These are phyloP conservation scores for Lepus americanus DNA, from an alignment of 2,113 vertebrate genomes.

Conservation along the genomic window DNA sequence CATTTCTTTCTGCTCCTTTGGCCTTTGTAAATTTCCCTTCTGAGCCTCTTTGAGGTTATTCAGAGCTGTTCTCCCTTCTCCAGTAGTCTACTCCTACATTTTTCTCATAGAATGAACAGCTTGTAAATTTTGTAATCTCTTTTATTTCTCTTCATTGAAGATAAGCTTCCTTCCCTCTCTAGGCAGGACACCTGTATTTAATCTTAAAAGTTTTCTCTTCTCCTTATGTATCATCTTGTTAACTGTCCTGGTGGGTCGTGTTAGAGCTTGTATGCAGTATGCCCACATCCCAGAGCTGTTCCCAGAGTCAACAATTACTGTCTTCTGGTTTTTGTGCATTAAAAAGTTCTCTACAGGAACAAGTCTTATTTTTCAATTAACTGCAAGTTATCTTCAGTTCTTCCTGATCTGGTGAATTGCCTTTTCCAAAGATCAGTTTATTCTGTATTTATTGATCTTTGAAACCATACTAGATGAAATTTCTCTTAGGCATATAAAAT, in stretches of 20 bases:
- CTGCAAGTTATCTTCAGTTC: background rate
- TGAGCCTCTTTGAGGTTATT: slow-evolving; percentile 29
- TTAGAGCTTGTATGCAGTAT: background rate
- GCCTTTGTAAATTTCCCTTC: slow-evolving; percentile 50
- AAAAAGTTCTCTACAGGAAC: background rate
- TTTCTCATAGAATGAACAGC: background rate
- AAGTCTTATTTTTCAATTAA: background rate
- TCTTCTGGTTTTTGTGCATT: slow-evolving; percentile 23
- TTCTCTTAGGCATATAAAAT: slow-evolving; percentile 49
- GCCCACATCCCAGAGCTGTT: background rate
- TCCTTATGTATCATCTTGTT: slow-evolving; percentile 39
- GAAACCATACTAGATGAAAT: background rate
- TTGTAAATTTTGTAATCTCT: slow-evolving; percentile 37
- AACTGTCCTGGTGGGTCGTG: background rate
- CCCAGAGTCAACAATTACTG: slow-evolving; percentile 4
- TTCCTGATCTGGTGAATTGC: background rate
- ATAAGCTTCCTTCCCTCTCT: slow-evolving; percentile 51
- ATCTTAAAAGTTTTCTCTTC: slow-evolving; percentile 1
- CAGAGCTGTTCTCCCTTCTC: background rate
- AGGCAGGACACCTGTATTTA: background rate
- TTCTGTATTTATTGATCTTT: slow-evolving; percentile 27
- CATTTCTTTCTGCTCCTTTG: slow-evolving; percentile 27
- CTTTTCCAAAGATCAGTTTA: slow-evolving; percentile 41
- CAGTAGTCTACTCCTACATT: background rate
- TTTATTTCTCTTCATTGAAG: slow-evolving; percentile 27